Evolutionary conservation across 30 jellyfish, hydroid and myxozoan genomes (phyloP), one percentile per base, ranked within the genome.

Genomic region (Aurelia aurita complex sp. Pacific): DNA sequence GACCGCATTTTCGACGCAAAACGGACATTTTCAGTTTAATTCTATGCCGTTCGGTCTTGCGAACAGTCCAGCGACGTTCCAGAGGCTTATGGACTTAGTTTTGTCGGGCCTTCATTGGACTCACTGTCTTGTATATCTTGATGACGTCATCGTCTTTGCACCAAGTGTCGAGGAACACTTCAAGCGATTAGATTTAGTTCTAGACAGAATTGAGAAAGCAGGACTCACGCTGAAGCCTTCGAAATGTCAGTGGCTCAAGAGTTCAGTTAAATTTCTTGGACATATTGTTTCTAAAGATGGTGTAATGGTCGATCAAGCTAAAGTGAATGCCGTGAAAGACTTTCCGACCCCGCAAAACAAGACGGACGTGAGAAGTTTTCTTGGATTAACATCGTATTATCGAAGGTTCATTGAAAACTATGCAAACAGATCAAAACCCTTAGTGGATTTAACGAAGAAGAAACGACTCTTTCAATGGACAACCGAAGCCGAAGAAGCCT

Each of bases 11-110:
- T 59, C 87, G 52, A 52, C 84, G 23, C 76, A 23, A 16, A 57
- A 52, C 18, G 79, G 87, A 32, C 86, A 57, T 63, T 83, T 18
- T 14, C 60, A 69, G 63, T 67, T 73, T 67, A 42, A 64, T 14
- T 77, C 72, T 33, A 74, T 85, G 89, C 89, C 95, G 16, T 74
- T 85, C 35, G 95, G 89, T 12, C 82, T 85, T 15, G 67, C 64
- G 60, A 74, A 84, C 52, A 81, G 35, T 9, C 93, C 93, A 43
- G 87, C 81, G 11, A 62, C 87, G 10, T 84, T 84, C 74, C 83
- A 84, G 80, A 40, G 93, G 59, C 88, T 84, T 57, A 84, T 71
- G 80, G 82, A 84, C 46, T 57, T 18, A 17, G 93, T 84, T 51
- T 81, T 84, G 73, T 32, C 93, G 32, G 70, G 87, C 16, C 72